A percentile compares a stretch with the other conserved stretches of the same genome.
Evolutionary conservation across 2,797 vertebrate species (phyloP).

Genomic region (Sebastes flavidus): DNA sequence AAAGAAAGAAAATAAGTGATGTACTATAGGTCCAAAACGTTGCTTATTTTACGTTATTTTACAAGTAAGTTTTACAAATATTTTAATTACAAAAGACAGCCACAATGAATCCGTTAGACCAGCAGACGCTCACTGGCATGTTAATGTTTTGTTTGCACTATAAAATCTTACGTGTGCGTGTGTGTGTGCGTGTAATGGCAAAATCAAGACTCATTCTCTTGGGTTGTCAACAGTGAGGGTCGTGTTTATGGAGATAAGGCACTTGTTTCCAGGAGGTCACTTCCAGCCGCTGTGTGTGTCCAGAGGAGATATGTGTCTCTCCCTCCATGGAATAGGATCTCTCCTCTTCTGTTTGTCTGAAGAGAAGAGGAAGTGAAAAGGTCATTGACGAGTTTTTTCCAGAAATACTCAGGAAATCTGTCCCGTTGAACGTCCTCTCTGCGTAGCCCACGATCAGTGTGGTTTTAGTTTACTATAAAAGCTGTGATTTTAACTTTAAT

Average conservation of each 20-base stretch:
- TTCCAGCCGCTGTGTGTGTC: constrained; percentile 66
- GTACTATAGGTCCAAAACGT: no score
- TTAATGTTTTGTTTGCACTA: not conserved
- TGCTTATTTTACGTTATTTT: no score
- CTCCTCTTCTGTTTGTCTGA: constrained; percentile 59
- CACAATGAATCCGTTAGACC: no score
- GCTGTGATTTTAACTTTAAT: not conserved
- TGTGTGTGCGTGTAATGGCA: not conserved
- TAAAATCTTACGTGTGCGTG: not conserved
- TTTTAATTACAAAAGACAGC: no score
- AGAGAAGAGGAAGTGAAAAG: constrained; percentile 53
- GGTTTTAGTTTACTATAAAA: constrained; percentile 22
- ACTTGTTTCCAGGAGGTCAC: constrained; percentile 65
- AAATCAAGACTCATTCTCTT: constrained; percentile 41
- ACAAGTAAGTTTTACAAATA: no score
- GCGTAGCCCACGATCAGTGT: not conserved
- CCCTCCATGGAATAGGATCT: constrained; percentile 35
- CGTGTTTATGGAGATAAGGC: constrained; percentile 73
- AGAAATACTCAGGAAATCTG: constrained; percentile 46
- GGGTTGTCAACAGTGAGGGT: constrained; percentile 33
- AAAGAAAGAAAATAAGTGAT: no score
- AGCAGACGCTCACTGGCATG: not conserved
- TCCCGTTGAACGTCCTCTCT: not conserved
- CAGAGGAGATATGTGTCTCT: constrained; percentile 57
- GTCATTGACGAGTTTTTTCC: constrained; percentile 43